Conservation (phyloP, 2,797 vertebrate species). For the Sylvilagus floridanus region DNA sequence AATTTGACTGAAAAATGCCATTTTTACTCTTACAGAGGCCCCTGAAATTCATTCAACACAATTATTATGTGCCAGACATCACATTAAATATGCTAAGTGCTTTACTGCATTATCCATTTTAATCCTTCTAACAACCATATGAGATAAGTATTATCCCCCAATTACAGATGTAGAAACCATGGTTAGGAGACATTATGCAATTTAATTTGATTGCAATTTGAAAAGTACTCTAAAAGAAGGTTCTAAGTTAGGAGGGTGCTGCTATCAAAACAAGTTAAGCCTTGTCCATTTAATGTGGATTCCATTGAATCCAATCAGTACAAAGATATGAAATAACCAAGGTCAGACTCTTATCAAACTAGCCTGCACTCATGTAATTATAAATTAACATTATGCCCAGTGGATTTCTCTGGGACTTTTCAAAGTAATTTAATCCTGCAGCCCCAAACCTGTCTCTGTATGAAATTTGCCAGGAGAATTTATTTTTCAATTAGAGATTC, state of each 20-base stretch:
- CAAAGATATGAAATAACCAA: conserved; percentile 36
- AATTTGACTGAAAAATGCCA: conserved; percentile 14
- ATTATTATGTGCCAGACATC: neutral
- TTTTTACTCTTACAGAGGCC: conserved; percentile 9
- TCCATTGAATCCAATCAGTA: conserved; percentile 25
- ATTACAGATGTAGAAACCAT: conserved; percentile 26
- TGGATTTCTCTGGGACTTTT: neutral
- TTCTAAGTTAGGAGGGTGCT: conserved; percentile 40
- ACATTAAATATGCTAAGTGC: neutral
- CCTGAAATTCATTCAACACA: conserved; percentile 54
- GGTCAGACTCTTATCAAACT: conserved; percentile 46
- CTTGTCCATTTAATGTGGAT: conserved; percentile 45
- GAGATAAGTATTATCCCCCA: neutral
- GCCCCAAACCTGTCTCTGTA: neutral
- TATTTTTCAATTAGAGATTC: neutral
- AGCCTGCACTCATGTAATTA: conserved; percentile 2
- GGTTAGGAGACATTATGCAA: conserved; percentile 45
- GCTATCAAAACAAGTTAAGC: conserved; percentile 54
- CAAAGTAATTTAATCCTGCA: neutral
- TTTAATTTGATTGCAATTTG: conserved; percentile 60
- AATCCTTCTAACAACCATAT: conserved; percentile 26
- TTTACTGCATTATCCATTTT: neutral
- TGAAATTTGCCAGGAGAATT: conserved; percentile 8
- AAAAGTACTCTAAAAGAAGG: conserved; percentile 39
- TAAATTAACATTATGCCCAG: conserved; percentile 51